These are phyloP conservation scores for Otus sunia DNA, from an alignment of 2,113 vertebrate genomes.

Conservation along the genomic window DNA sequence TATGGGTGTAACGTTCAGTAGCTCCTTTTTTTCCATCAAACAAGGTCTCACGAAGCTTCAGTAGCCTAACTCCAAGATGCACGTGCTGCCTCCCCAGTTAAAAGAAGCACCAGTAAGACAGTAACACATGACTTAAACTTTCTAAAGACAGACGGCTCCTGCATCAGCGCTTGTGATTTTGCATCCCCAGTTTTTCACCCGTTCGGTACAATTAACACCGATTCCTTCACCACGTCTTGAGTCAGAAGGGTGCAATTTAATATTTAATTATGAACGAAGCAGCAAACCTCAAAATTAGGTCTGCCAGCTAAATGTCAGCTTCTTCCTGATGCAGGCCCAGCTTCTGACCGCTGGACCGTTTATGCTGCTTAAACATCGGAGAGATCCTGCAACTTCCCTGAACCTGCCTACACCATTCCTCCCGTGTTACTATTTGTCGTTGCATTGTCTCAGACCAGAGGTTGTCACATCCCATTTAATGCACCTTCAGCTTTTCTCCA, in stretches of 20 bases:
- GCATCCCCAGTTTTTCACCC: background rate
- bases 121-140: background rate
- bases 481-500: background rate
- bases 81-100: background rate
- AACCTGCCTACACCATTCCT: background rate
- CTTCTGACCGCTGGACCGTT: background rate
- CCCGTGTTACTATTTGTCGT: accelerated
- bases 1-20: background rate
- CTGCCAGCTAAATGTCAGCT: conserved; percentile 15
- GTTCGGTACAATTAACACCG: background rate
- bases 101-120: background rate
- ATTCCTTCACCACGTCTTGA: background rate
- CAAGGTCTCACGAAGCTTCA: background rate
- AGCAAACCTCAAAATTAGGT: conserved; percentile 30
- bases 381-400: background rate
- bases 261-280: background rate
- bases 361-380: background rate
- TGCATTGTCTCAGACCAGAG: background rate
- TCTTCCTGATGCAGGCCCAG: background rate
- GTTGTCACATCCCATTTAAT: background rate
- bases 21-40: background rate
- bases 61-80: background rate
- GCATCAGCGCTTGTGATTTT: background rate
- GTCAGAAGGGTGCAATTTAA: background rate
- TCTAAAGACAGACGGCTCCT: background rate